Percentiles rank a stretch among this genome's conserved stretches.
Conservation (phyloP, 2,113 vertebrate species). For the Holacanthus passer region DNA sequence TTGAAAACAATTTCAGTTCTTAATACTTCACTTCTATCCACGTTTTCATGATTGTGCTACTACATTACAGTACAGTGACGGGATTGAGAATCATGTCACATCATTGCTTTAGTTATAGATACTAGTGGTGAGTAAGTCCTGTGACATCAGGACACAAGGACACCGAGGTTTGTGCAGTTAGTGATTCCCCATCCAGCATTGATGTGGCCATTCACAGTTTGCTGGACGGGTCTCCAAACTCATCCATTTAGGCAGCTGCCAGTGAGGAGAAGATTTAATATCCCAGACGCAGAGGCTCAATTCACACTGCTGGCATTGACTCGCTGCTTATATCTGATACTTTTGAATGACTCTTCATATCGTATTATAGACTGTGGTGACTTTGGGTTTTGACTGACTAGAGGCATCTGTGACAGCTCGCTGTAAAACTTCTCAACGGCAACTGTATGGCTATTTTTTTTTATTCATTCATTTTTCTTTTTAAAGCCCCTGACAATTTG, state of each 20-base stretch:
- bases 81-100: neutral
- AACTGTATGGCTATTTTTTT: neutral
- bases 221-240: conserved; percentile 32
- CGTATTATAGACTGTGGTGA: conserved; percentile 31
- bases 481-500: neutral
- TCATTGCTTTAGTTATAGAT: neutral
- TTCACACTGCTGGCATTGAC: conserved; percentile 33
- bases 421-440: neutral
- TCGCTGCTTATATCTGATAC: conserved; percentile 38
- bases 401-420: neutral
- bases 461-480: neutral
- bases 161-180: conserved; percentile 1
- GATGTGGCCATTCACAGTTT: conserved; percentile 32
- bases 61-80: neutral
- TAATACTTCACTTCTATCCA: neutral
- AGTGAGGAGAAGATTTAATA: conserved; percentile 45
- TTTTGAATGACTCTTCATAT: conserved; percentile 41
- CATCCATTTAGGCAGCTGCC: conserved; percentile 54
- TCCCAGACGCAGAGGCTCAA: conserved; percentile 26
- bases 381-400: conserved; percentile 29
- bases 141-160: conserved; percentile 13
- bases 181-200: neutral
- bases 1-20: neutral
- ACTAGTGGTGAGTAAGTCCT: neutral
- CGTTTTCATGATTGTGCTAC: neutral